Percentiles rank a stretch among this genome's conserved stretches.
These are phyloP conservation scores for Notospermus geniculatus DNA, from an alignment of 1,140 invertebrate genomes.

Conservation along the genomic window DNA sequence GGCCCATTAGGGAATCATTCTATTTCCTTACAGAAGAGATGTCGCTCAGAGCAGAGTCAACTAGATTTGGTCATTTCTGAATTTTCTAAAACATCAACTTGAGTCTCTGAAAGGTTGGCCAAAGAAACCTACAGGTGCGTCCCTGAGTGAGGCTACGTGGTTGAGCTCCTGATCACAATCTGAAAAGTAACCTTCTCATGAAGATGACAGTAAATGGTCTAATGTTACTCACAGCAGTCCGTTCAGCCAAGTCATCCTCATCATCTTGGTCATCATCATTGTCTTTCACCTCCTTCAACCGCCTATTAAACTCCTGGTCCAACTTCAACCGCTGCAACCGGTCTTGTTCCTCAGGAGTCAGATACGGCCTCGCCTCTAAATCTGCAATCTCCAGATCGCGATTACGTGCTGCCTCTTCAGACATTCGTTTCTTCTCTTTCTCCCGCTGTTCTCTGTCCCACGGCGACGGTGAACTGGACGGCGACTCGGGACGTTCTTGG, in stretches of 20 bases:
- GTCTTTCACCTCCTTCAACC: conserved; percentile 38
- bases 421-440: conserved; percentile 36
- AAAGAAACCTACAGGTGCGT: too few species aligned
- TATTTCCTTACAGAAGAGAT: too few species aligned
- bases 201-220: too few species aligned
- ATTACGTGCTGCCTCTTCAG: conserved; percentile 32
- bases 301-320: conserved; percentile 51
- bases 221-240: conserved; percentile 35
- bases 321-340: conserved; percentile 43
- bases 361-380: conserved; percentile 38
- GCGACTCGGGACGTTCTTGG: conserved; percentile 9
- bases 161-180: too few species aligned
- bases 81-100: too few species aligned
- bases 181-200: too few species aligned
- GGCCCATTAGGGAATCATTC: too few species aligned
- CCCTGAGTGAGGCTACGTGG: too few species aligned
- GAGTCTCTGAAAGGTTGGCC: too few species aligned
- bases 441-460: conserved; percentile 52
- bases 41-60: too few species aligned
- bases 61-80: too few species aligned
- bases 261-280: conserved; percentile 26
- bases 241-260: conserved; percentile 40
- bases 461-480: conserved; percentile 28
- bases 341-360: conserved; percentile 46
- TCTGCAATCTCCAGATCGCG: conserved; percentile 45